Base-by-base conservation (phyloP, 2,888 invertebrate species). In the Drosophila dives region DNA sequence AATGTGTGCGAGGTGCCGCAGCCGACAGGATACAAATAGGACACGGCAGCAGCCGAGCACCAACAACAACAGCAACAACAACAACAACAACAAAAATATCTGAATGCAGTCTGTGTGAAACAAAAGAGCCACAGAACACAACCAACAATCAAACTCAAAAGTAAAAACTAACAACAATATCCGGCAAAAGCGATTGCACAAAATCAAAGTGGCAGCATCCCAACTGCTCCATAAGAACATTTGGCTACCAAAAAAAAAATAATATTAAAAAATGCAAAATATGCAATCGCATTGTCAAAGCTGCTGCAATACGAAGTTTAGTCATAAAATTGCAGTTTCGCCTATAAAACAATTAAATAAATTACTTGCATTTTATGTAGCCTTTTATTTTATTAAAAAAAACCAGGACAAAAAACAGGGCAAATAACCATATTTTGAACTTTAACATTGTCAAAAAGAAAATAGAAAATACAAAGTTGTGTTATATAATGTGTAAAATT, bases 131-230 rank as follows among this genome's bases (percentile, higher is more conserved):
- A 56, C 65, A 83, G 75, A 84, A 85, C 72, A 81, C 71, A 82
- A 82, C 72, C 83, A 87, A 75, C 84, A 86, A 69, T 81, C 66
- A 83, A 87, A 81, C 84, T 77, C 72, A 48, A 85, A 84, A 84
- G 85, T 83, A 84, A 80, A 79, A 84, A 85, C 84, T 82, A 84
- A 85, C 88, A 86, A 88, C 86, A 86, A 86, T 86, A 89, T 86
- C 89, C 89, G 87, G 83, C 72, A 80, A 86, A 89, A 86, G 85
- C 89, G 86, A 86, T 86, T 86, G 81, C 81, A 83, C 83, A 89
- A 86, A 86, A 32, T 85, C 85, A 77, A 77, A 81, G 71, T 78
- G 75, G 56, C 75, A 68, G 60, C 72, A 68, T 49, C 53, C 65
- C 56, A 40, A 50, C 64, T 56, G 50, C 55, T 38, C 15, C 29